Evolutionary conservation across 2,113 vertebrate species (phyloP), one percentile per base, ranked within the genome.

Genomic region (Cyanistes caeruleus): DNA sequence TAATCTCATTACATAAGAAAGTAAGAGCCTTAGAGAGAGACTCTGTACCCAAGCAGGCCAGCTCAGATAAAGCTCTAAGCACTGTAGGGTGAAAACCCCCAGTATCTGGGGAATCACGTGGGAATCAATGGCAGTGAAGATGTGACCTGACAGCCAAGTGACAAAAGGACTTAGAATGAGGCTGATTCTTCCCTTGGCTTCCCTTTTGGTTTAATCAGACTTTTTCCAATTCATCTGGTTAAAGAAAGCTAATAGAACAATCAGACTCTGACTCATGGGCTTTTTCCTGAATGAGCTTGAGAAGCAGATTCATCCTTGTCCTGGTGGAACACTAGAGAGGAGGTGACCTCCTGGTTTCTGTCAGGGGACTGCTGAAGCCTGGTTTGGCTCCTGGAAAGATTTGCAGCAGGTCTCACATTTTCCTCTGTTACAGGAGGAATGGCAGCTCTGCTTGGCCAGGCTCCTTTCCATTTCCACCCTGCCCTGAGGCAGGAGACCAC

Each of bases 1-100:
- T 87, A 95, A 96, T 96, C 94, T 96, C 84, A 94, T 96, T 95
- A 85, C 74, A 62, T 73, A 95, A 94, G 84, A 58, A 84, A 92
- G 59, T 95, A 95, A 93, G 87, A 96, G 81, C 69, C 91, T 94
- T 94, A 94, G 84, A 84, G 77, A 74, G 81, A 85, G 87, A 94
- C 65, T 69, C 62, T 87, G 65, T 76, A 64, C 70, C 55, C 74
- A 63, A 73, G 74, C 74, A 95, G 77, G 44, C 81, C 78, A 89
- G 69, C 91, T 95, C 49, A 89, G 68, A 89, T 69, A 73, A 85
- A 89, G 37, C 53, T 93, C 53, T 87, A 64, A 87, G 81, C 37
- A 53, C 73, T 35, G 31, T 13, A 22, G 59, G 48, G 58, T 82
- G 65, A 76, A 91, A 89, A 33, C 7, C 0, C 3, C 4, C 28